phyloP scores from a whole-genome alignment of 2,888 invertebrate genomes.

The Limnephilus rhombicus region DNA sequence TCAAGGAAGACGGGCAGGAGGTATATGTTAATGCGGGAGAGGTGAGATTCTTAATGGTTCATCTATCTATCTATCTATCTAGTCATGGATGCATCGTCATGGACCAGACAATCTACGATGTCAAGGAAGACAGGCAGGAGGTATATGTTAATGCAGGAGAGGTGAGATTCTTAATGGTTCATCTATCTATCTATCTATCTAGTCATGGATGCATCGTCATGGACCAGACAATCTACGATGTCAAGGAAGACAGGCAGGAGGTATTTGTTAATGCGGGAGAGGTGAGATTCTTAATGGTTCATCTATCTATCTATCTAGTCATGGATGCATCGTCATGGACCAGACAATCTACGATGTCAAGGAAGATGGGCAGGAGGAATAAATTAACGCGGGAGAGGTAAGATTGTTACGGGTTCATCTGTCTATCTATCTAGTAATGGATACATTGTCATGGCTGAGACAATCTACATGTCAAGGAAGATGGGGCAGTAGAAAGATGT shows the following conservation, averaged over 20 bases:
- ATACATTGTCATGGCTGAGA: conserved; percentile 77
- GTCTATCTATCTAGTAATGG: conserved; percentile 72
- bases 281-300: conserved; percentile 16
- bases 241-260: conserved; percentile 75
- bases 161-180: conserved; percentile 16
- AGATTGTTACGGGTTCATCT: neutral
- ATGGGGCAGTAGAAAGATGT: conserved; percentile 70
- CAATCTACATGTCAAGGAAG: conserved; percentile 76
- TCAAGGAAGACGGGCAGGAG: too few species aligned
- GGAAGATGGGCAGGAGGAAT: conserved; percentile 72
- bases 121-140: conserved; percentile 75
- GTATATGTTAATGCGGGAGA: too few species aligned
- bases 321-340: conserved; percentile 77
- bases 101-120: conserved; percentile 76
- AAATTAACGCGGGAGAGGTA: conserved; percentile 55
- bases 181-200: conserved; percentile 69
- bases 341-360: conserved; percentile 77
- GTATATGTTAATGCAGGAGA: conserved; percentile 55
- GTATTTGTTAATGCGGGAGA: conserved; percentile 55
- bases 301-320: conserved; percentile 70
- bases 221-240: conserved; percentile 76
- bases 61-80: conserved; percentile 69
- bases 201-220: conserved; percentile 77
- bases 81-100: conserved; percentile 77
- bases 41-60: too few species aligned